A percentile compares a stretch with the other conserved stretches of the same genome.
Evolutionary conservation across 2,113 vertebrate genomes (phyloP).

Genomic region (Larimichthys polyactis): DNA sequence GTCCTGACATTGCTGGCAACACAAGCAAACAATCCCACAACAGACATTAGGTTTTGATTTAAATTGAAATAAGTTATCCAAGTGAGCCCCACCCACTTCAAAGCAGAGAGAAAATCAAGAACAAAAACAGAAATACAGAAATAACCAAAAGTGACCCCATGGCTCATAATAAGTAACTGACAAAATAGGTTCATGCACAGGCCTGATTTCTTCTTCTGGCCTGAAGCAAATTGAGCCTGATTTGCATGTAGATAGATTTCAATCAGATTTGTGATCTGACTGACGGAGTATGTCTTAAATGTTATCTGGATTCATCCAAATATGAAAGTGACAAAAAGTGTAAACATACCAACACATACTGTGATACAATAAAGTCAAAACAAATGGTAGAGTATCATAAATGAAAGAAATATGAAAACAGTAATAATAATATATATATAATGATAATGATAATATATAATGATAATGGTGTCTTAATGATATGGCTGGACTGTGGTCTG

Average conservation of each 20-base stretch:
- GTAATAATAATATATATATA: not conserved
- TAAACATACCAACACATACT: not conserved
- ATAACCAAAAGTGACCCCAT: not conserved
- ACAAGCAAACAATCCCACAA: not conserved
- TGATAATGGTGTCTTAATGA: not conserved
- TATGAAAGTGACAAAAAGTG: not conserved
- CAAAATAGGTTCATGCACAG: too few species aligned
- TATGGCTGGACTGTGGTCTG: not conserved
- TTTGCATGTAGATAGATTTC: not conserved
- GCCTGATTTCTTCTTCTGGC: not conserved
- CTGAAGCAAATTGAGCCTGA: not conserved
- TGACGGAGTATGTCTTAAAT: not conserved
- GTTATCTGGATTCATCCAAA: not conserved
- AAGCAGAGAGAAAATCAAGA: not conserved
- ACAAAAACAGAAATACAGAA: not conserved
- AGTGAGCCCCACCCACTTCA: not conserved
- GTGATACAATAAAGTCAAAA: not conserved
- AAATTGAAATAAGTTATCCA: not conserved
- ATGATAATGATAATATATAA: not conserved
- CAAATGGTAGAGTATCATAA: not conserved
- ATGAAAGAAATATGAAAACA: not conserved
- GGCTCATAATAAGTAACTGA: not conserved
- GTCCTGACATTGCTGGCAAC: not conserved
- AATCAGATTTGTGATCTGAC: not conserved
- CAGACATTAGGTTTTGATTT: not conserved